These are phyloP conservation scores for Laticauda laticaudata DNA, from an alignment of 2,113 vertebrate species.

Conservation along the genomic window DNA sequence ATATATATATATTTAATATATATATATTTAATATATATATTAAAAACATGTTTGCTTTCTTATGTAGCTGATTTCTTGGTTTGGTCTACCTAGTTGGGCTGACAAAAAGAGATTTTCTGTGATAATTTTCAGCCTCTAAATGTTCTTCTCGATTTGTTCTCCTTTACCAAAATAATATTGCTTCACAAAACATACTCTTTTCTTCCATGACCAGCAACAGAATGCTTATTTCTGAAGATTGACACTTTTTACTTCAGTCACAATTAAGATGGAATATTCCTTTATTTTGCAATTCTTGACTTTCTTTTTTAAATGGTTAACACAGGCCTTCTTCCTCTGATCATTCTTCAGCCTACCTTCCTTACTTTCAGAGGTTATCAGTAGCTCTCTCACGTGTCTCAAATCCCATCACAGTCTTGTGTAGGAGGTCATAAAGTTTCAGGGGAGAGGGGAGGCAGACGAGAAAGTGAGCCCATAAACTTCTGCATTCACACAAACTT, in stretches of 20 bases:
- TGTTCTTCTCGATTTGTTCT: neutral
- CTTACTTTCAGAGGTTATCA: neutral
- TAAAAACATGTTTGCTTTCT: neutral
- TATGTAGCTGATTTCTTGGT: neutral
- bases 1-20: no score
- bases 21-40: no score
- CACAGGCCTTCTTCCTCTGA: neutral
- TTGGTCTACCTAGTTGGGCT: neutral
- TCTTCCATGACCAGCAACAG: neutral
- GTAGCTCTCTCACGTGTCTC: slow-evolving; percentile 48
- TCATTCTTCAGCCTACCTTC: neutral
- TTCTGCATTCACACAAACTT: slow-evolving; percentile 71
- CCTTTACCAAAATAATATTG: neutral
- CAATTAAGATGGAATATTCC: no score
- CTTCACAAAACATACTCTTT: neutral
- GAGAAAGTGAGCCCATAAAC: slow-evolving; percentile 69
- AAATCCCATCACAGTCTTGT: slow-evolving; percentile 57
- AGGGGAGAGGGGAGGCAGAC: slow-evolving; percentile 24
- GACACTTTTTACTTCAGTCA: neutral
- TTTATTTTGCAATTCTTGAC: neutral
- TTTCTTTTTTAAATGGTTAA: neutral
- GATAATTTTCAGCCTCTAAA: neutral
- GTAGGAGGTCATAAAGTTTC: slow-evolving; percentile 56
- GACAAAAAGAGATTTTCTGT: neutral
- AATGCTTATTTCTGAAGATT: neutral